Base-by-base conservation (phyloP, 64 coral and sea anemone genomes). In the Montipora capricornis region DNA sequence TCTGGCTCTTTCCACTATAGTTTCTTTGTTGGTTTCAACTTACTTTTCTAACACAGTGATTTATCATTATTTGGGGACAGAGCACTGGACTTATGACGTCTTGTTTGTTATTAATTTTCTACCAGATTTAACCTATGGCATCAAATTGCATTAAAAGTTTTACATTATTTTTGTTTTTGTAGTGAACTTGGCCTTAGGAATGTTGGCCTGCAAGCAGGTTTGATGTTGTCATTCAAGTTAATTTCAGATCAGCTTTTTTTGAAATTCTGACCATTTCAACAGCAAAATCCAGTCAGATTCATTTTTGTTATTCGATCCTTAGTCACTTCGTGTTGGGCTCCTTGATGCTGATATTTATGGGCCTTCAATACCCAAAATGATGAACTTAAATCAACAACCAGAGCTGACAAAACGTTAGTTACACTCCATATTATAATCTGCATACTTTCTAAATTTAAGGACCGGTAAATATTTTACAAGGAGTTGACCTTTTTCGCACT, bases 301-400 rank as follows among this genome's bases (percentile, higher is more conserved):
- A 29, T 44, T 16, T 47, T 51, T 49, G 8, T 53, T 53, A 14
- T 24, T 81, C 48, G 83, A 49, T 47, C 77, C 79, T 20, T 77
- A 99, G 97, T 83, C 69, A 10, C 45, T 96, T 14, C 91, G 17
- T 76, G 92, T 99, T 90, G 97, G 97, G 9, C 76, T 99, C 45
- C 80, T 99, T 69, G 97, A 99, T 96, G 97, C 97, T 49, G 97
- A 99, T 90, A 75, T 99, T 20, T 99, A 96, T 68, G 97, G 97
- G 12, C 97, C 97, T 70, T 99, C 97, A 11, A 80, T 99, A 60
- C 97, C 97, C 76, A 90, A 75, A 13, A 94, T 99, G 97, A 99
- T 99, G 97, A 99, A 99, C 74, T 68, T 99, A 11, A 74, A n/a
- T 14, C 94, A 95, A 85, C 89, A 90, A 61, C 97, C 97, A 89